Conservation (phyloP, 2,113 vertebrate species). For the Collichthys lucidus region DNA sequence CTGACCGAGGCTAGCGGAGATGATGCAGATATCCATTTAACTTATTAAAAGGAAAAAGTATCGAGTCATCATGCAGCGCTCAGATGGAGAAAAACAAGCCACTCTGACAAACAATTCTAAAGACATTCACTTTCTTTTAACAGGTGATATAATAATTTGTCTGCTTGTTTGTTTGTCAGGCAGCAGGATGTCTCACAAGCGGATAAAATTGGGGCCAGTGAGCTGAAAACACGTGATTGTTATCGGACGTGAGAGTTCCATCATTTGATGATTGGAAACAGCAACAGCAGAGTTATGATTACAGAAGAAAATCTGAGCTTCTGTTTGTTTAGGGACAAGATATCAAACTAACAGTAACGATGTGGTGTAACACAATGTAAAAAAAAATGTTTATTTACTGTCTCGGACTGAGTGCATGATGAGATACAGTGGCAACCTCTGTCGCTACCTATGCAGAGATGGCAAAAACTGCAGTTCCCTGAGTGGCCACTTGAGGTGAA, state of each 20-base stretch:
- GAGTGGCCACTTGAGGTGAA: too few species aligned
- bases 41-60: not conserved
- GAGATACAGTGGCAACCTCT: too few species aligned
- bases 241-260: not conserved
- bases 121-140: not conserved
- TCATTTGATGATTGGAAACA: not conserved
- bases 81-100: not conserved
- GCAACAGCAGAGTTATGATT: not conserved
- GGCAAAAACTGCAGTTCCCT: too few species aligned
- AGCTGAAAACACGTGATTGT: not conserved
- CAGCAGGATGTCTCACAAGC: not conserved
- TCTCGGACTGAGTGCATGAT: too few species aligned
- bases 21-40: constrained; percentile 13
- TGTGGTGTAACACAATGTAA: not conserved
- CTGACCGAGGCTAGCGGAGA: constrained; percentile 7
- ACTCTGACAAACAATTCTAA: not conserved
- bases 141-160: not conserved
- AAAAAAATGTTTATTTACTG: not conserved
- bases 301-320: not conserved
- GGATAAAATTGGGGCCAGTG: not conserved
- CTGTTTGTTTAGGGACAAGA: not conserved
- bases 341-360: not conserved
- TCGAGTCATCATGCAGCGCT: not conserved
- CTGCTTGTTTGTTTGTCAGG: not conserved
- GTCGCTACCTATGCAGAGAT: too few species aligned